Evolutionary conservation across 37 sponge, comb jelly and placozoan genomes (phyloP).

Genomic region (Haliclona indistincta): DNA sequence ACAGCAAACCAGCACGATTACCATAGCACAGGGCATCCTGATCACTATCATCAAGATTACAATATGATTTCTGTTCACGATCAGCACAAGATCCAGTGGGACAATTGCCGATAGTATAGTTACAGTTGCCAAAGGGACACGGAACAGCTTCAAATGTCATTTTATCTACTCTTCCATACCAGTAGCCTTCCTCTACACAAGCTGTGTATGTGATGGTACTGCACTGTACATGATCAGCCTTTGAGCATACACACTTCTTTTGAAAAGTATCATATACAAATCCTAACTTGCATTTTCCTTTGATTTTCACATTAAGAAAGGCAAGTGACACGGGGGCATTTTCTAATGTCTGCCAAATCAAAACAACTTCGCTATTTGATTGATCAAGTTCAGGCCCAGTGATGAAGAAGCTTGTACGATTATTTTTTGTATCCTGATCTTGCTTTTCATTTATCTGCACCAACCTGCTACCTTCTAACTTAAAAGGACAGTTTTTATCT

Average conservation of each 20-base stretch:
- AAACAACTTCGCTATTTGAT: background rate
- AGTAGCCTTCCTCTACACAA: conserved; percentile 12
- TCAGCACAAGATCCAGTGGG: background rate
- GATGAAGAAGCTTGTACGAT: background rate
- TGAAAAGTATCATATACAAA: background rate
- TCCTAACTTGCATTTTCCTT: background rate
- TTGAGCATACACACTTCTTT: background rate
- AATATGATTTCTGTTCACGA: background rate
- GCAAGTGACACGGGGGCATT: background rate
- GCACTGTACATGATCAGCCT: background rate
- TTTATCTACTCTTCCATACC: conserved; percentile 1
- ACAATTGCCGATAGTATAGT: conserved; percentile 2
- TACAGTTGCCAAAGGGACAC: conserved; percentile 5
- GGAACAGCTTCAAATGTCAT: background rate
- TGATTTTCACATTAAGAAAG: background rate
- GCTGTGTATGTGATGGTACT: background rate
- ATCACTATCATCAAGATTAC: background rate
- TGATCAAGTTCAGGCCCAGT: background rate
- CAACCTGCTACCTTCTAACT: background rate
- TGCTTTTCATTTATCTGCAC: background rate
- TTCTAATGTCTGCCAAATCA: background rate
- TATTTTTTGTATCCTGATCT: background rate
- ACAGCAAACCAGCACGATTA: background rate
- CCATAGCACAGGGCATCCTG: background rate
- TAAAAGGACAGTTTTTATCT: background rate